Conservation (phyloP, 2,888 invertebrate genomes). For the Prionchulus punctatus region DNA sequence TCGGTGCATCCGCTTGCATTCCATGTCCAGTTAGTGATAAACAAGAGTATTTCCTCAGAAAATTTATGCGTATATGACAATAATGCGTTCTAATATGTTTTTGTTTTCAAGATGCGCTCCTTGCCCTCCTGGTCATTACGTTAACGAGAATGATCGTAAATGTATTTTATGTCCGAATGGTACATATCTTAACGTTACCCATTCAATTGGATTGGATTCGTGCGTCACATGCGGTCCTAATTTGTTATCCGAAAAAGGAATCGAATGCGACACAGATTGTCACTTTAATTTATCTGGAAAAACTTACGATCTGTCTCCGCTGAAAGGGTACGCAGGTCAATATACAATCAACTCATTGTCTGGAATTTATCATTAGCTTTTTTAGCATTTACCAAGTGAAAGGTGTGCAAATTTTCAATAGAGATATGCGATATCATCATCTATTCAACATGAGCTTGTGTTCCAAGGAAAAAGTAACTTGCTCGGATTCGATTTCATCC, state of each 20-base stretch:
- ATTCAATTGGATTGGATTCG: slow-evolving; percentile 10
- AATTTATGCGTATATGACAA: neutral
- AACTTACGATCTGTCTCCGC: slow-evolving; percentile 25
- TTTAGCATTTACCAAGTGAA: slow-evolving; percentile 33
- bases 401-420: slow-evolving; percentile 31
- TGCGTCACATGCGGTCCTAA: slow-evolving; percentile 22
- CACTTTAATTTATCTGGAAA: slow-evolving; percentile 23
- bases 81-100: slow-evolving; percentile 5
- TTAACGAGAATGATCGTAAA: slow-evolving; percentile 27
- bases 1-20: slow-evolving; percentile 43
- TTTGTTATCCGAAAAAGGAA: slow-evolving; percentile 19
- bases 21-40: slow-evolving; percentile 22
- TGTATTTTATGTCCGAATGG: slow-evolving; percentile 39
- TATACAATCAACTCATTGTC: slow-evolving; percentile 3
- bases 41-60: neutral
- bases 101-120: slow-evolving; percentile 38
- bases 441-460: slow-evolving; percentile 19
- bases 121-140: slow-evolving; percentile 41
- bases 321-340: neutral
- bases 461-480: neutral
- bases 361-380: slow-evolving; percentile 8
- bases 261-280: slow-evolving; percentile 6
- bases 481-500: no score
- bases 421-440: slow-evolving; percentile 30
- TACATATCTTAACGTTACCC: slow-evolving; percentile 24